Evolutionary conservation across 2,888 invertebrate species (phyloP).

Genomic region (Agapostemon virescens): DNA sequence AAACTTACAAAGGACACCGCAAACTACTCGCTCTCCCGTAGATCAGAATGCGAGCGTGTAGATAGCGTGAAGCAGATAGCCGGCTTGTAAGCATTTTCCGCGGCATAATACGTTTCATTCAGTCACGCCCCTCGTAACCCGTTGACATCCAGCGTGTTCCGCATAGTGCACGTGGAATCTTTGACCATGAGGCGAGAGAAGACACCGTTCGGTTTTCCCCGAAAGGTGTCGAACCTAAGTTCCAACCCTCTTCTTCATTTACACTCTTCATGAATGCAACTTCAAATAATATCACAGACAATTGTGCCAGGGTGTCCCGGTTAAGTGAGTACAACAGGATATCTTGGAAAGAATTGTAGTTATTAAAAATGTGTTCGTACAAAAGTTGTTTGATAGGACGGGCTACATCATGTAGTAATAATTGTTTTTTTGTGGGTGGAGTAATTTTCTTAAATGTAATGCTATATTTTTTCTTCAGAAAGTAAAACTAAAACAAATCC

Average conservation of each 20-base stretch:
- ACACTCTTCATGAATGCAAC: not conserved
- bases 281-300: not conserved
- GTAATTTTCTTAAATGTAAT: too few species aligned
- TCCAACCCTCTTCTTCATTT: not conserved
- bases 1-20: conserved; percentile 57
- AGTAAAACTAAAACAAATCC: too few species aligned
- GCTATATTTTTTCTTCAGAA: too few species aligned
- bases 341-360: too few species aligned
- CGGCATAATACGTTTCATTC: conserved; percentile 49
- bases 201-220: not conserved
- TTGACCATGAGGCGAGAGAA: not conserved
- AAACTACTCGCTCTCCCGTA: conserved; percentile 29
- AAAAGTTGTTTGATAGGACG: too few species aligned
- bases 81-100: conserved; percentile 41
- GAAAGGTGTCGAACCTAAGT: not conserved
- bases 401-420: too few species aligned
- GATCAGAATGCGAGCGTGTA: conserved; percentile 27
- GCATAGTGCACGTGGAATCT: not conserved
- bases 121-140: conserved; percentile 26
- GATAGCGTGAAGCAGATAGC: conserved; percentile 23
- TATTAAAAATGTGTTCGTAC: too few species aligned
- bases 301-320: too few species aligned
- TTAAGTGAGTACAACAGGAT: too few species aligned
- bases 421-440: too few species aligned
- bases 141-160: conserved; percentile 2